Evolutionary conservation across 2,888 invertebrate genomes (phyloP).

Genomic region (Tanytarsus gracilentus): DNA sequence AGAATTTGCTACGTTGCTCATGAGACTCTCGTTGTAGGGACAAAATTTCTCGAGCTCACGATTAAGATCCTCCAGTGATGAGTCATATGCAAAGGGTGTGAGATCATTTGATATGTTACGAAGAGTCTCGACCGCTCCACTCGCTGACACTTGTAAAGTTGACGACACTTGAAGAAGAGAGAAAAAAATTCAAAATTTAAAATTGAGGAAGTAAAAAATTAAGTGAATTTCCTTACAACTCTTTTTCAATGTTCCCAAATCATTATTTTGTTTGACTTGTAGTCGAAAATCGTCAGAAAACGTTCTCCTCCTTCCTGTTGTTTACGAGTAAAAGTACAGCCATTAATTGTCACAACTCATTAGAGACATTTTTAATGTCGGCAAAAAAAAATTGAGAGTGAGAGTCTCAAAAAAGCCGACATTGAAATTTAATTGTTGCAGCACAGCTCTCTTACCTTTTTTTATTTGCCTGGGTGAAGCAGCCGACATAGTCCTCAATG

Average conservation of each 20-base stretch:
- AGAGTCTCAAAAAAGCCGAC: no score
- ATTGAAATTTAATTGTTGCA: no score
- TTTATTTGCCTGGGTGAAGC: no score
- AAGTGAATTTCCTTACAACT: conserved; percentile 10
- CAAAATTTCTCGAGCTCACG: conserved; percentile 8
- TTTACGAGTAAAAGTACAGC: no score
- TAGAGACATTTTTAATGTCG: no score
- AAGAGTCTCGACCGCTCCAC: no score
- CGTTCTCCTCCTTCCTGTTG: conserved; percentile 12
- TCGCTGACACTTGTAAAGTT: conserved; percentile 2
- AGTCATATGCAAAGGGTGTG: neutral
- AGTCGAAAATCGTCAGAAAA: conserved; percentile 15
- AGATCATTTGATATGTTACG: conserved; percentile 15
- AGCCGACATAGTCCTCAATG: no score
- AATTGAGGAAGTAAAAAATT: neutral
- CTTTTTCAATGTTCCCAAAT: conserved; percentile 4
- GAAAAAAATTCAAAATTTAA: neutral
- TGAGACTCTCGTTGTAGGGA: neutral
- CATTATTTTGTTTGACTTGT: neutral
- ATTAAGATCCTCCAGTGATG: conserved; percentile 20
- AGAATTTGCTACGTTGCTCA: neutral
- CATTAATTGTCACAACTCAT: no score
- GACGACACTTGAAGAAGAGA: conserved; percentile 17
- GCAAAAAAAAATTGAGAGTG: no score
- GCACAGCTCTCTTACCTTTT: no score